Conservation (phyloP, 2,888 invertebrate genomes). For the Nomada fucata region DNA sequence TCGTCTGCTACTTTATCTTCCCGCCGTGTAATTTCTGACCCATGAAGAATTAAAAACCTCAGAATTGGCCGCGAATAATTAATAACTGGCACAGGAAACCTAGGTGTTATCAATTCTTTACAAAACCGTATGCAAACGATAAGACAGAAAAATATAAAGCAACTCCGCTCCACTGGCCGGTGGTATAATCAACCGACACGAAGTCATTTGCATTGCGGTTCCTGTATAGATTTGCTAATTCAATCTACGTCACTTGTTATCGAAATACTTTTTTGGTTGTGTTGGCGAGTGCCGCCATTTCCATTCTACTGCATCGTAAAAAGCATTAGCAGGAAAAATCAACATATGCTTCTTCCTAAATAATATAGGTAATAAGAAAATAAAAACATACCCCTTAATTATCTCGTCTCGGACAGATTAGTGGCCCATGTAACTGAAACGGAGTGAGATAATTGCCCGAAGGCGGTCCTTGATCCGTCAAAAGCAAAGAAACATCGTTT, state of each 20-base stretch:
- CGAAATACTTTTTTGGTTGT: conserved; percentile 4
- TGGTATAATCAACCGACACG: neutral
- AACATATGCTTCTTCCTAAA: neutral
- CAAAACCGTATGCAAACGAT: neutral
- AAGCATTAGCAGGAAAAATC: neutral
- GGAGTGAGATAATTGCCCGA: conserved; percentile 9
- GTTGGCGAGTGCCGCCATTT: neutral
- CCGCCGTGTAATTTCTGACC: neutral
- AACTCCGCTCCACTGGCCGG: neutral
- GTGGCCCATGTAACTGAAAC: neutral
- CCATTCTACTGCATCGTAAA: neutral
- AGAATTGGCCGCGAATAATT: neutral
- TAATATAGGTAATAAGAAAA: too few species aligned
- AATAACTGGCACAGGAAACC: neutral
- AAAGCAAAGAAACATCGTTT: conserved; percentile 23
- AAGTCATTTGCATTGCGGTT: conserved; percentile 17
- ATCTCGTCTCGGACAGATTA: neutral
- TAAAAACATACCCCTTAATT: neutral
- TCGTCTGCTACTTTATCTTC: conserved; percentile 14
- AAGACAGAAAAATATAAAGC: neutral
- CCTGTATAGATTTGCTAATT: neutral
- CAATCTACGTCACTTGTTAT: conserved; percentile 5
- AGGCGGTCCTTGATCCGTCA: neutral
- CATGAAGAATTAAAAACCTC: conserved; percentile 3
- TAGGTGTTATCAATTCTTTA: neutral